Percentiles rank a stretch among this genome's conserved stretches.
Conservation (phyloP, 2,113 vertebrate species). For the Speoplatyrhinus poulsoni region DNA sequence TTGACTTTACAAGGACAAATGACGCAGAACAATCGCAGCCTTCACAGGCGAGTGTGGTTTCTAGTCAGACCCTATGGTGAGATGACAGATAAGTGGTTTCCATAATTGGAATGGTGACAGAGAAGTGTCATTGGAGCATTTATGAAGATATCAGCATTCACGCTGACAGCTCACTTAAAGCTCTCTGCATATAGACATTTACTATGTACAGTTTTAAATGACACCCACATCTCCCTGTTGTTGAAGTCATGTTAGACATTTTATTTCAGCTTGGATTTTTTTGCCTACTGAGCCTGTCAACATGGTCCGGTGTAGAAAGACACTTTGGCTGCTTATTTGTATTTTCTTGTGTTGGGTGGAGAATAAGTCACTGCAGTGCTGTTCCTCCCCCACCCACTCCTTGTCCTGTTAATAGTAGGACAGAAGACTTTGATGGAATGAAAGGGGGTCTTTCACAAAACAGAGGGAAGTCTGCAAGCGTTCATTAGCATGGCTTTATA, state of each 20-base stretch:
- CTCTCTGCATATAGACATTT: constrained; percentile 6
- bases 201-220: constrained; percentile 22
- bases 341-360: constrained; percentile 7
- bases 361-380: constrained; percentile 1
- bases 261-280: constrained; percentile 8
- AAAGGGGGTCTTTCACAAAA: constrained; percentile 11
- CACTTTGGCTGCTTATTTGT: constrained; percentile 5
- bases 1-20: constrained; percentile 36
- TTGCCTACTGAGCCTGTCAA: background rate
- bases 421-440: background rate
- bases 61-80: constrained; percentile 34
- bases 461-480: constrained; percentile 5
- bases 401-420: constrained; percentile 3
- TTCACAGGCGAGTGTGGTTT: constrained; percentile 25
- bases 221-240: constrained; percentile 10
- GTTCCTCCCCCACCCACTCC: background rate
- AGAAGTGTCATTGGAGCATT: constrained; percentile 46
- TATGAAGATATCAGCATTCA: constrained; percentile 61
- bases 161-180: constrained; percentile 55
- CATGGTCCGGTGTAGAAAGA: background rate
- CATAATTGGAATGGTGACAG: constrained; percentile 57
- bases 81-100: constrained; percentile 50
- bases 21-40: constrained; percentile 32
- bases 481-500: constrained; percentile 29
- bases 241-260: constrained; percentile 8